Conservation (phyloP, 2,888 invertebrate genomes). For the Phanerotoma sp. region DNA sequence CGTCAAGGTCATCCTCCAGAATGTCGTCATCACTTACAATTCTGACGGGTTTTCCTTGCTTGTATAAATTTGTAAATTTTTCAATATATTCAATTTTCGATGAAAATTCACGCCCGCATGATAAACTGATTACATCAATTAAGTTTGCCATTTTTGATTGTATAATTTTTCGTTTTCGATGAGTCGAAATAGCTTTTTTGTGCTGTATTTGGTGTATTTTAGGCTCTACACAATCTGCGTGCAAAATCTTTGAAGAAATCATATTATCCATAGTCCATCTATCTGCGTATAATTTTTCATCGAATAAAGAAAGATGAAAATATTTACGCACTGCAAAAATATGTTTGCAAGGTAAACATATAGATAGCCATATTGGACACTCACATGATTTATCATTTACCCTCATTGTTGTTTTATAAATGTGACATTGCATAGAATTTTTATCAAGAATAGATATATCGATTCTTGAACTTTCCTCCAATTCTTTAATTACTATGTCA, state of each 20-base stretch:
- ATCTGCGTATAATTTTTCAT: not conserved
- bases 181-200: too few relatives aligned
- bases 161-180: not conserved
- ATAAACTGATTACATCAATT: not conserved
- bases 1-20: too few relatives aligned
- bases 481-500: conserved; percentile 7
- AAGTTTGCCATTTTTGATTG: not conserved
- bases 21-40: too few relatives aligned
- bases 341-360: conserved; percentile 12
- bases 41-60: too few relatives aligned
- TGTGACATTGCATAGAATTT: not conserved
- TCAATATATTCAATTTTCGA: too few relatives aligned
- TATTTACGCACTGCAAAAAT: conserved; percentile 3
- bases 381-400: conserved; percentile 1
- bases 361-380: conserved; percentile 11
- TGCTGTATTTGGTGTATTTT: too few relatives aligned
- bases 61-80: too few relatives aligned
- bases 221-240: too few relatives aligned
- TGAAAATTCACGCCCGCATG: not conserved
- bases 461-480: not conserved
- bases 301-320: not conserved
- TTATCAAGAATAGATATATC: not conserved
- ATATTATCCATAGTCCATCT: too few relatives aligned
- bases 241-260: too few relatives aligned
- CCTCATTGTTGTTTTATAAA: too few relatives aligned